Evolutionary conservation across 2,888 invertebrate species (phyloP).

Genomic region (Rotaria socialis): DNA sequence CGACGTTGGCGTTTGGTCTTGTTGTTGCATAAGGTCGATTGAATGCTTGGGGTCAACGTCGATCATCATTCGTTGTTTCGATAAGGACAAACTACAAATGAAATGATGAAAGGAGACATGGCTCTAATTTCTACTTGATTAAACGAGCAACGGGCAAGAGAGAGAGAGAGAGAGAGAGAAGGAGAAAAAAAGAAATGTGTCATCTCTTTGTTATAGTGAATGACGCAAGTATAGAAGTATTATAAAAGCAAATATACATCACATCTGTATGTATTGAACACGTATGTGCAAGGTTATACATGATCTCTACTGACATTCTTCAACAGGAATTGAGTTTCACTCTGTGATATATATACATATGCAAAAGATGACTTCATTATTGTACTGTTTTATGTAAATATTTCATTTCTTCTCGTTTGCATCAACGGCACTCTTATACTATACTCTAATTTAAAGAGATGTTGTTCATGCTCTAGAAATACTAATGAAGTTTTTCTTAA

Average conservation of each 20-base stretch:
- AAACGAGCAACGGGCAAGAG: not conserved
- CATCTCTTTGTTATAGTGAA: conserved; percentile 16
- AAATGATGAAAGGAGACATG: conserved; percentile 2
- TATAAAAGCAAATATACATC: conserved; percentile 21
- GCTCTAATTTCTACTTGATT: conserved; percentile 29
- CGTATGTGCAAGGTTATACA: not conserved
- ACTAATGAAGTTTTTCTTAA: not conserved
- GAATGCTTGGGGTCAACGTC: not conserved
- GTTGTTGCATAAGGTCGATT: not conserved
- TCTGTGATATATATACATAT: not conserved
- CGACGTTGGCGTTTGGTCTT: not conserved
- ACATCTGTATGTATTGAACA: conserved; percentile 13
- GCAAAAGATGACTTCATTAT: not conserved
- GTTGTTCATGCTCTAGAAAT: not conserved
- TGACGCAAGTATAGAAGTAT: conserved; percentile 21
- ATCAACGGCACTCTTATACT: not conserved
- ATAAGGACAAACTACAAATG: not conserved
- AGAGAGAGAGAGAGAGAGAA: not conserved
- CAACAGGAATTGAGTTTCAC: not conserved
- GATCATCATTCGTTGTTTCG: conserved; percentile 14
- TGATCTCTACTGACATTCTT: conserved; percentile 26
- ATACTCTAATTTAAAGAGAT: not conserved
- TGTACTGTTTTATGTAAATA: not conserved
- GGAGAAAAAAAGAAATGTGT: not conserved
- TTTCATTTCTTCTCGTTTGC: not conserved